Conservation (phyloP, 2,797 vertebrate species). For the Myoxocephalus aenaeus region DNA sequence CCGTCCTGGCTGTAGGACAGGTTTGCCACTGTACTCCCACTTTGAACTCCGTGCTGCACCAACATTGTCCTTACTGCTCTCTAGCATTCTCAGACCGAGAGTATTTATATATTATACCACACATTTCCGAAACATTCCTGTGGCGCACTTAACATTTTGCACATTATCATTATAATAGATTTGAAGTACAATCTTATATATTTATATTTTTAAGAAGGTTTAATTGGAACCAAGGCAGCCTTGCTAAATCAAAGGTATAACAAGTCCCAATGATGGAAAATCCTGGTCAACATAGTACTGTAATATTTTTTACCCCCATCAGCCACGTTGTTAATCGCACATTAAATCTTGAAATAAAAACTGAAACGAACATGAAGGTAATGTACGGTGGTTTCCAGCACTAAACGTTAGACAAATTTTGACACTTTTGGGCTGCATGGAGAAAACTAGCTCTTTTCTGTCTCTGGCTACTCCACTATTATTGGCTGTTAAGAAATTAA, state of each 20-base stretch:
- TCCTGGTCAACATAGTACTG: neutral
- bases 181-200: neutral
- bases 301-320: neutral
- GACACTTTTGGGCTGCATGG: neutral
- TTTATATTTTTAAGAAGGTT: neutral
- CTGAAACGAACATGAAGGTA: neutral
- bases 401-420: neutral
- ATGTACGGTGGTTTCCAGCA: neutral
- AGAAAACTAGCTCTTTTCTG: neutral
- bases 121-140: slow-evolving; percentile 60
- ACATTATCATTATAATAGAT: neutral
- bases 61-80: slow-evolving; percentile 48
- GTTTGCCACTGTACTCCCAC: slow-evolving; percentile 65
- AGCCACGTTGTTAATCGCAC: neutral
- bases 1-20: slow-evolving; percentile 64
- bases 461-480: neutral
- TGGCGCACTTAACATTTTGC: neutral
- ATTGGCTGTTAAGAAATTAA: too few species aligned
- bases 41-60: slow-evolving; percentile 57
- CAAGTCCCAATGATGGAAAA: neutral
- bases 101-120: slow-evolving; percentile 43
- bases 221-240: neutral
- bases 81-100: slow-evolving; percentile 41
- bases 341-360: neutral
- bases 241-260: neutral